phyloP scores from a whole-genome alignment of 2,888 invertebrate species.

The Netelia virgata region DNA sequence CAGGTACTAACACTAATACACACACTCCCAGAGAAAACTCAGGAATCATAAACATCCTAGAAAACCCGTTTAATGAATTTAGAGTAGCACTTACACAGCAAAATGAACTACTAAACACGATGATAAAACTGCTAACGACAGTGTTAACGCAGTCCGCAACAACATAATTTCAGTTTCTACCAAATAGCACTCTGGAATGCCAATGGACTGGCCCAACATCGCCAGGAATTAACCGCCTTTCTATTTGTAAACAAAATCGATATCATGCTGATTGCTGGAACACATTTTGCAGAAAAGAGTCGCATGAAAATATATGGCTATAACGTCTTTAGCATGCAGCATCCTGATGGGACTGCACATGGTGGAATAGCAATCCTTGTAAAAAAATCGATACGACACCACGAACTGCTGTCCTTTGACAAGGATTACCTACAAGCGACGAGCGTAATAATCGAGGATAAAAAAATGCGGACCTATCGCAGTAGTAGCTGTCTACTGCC shows the following conservation, averaged over 20 bases:
- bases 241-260: constrained; percentile 43
- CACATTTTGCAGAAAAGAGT: no score
- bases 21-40: background rate
- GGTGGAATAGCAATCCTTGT: no score
- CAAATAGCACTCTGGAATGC: background rate
- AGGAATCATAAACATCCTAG: background rate
- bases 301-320: no score
- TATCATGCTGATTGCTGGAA: no score
- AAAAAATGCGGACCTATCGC: no score
- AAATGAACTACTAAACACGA: constrained; percentile 33
- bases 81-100: constrained; percentile 22
- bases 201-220: background rate
- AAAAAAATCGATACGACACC: no score
- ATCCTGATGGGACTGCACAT: no score
- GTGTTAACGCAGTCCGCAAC: constrained; percentile 42
- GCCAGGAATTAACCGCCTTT: background rate
- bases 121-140: constrained; percentile 31
- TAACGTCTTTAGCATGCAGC: no score
- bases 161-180: background rate
- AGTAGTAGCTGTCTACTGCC: no score
- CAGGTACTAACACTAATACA: background rate
- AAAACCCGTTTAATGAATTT: constrained; percentile 41
- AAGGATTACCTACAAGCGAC: no score
- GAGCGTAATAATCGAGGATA: no score
- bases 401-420: no score